Percentiles rank a stretch among this genome's conserved stretches.
Evolutionary conservation across 1,140 invertebrate genomes (phyloP).

Genomic region (Agrypnia vestita): DNA sequence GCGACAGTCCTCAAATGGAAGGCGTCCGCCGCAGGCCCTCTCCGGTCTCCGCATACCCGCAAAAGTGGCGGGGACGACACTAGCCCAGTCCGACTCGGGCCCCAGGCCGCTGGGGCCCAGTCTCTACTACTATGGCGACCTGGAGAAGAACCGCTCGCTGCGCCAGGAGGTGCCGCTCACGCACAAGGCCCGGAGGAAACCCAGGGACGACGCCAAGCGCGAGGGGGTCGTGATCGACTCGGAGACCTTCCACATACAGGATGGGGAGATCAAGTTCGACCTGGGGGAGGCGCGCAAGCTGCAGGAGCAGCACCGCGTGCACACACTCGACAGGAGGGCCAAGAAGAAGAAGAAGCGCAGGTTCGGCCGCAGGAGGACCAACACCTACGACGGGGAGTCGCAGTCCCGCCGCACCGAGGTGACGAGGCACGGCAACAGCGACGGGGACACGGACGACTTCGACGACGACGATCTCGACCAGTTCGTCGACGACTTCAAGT

Average conservation of each 20-base stretch:
- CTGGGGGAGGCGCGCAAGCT: not conserved
- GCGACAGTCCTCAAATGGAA: constrained; percentile 1
- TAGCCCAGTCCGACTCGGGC: constrained; percentile 53
- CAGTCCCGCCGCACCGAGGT: not conserved
- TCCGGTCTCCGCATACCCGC: not conserved
- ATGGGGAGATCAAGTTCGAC: constrained; percentile 26
- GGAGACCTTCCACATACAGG: not conserved
- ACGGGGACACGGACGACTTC: constrained; percentile 53
- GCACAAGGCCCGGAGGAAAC: constrained; percentile 65
- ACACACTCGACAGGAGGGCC: constrained; percentile 31
- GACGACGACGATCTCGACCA: constrained; percentile 51
- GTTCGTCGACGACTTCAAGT: constrained; percentile 64
- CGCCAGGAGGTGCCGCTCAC: constrained; percentile 44
- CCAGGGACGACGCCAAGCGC: constrained; percentile 48
- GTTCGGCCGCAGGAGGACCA: constrained; percentile 50
- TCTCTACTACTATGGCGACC: constrained; percentile 71
- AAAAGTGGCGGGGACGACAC: constrained; percentile 48
- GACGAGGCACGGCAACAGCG: constrained; percentile 49
- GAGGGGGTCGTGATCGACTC: constrained; percentile 26
- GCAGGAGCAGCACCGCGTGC: not conserved
- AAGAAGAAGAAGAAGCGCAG: constrained; percentile 52
- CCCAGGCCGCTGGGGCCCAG: constrained; percentile 65
- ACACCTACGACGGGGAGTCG: constrained; percentile 55
- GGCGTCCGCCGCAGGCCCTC: not conserved
- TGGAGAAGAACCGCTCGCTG: constrained; percentile 63